Percentiles rank a stretch among this genome's conserved stretches.
phyloP scores from a whole-genome alignment of 2,797 vertebrate species.

The Chrysocyon brachyurus region DNA sequence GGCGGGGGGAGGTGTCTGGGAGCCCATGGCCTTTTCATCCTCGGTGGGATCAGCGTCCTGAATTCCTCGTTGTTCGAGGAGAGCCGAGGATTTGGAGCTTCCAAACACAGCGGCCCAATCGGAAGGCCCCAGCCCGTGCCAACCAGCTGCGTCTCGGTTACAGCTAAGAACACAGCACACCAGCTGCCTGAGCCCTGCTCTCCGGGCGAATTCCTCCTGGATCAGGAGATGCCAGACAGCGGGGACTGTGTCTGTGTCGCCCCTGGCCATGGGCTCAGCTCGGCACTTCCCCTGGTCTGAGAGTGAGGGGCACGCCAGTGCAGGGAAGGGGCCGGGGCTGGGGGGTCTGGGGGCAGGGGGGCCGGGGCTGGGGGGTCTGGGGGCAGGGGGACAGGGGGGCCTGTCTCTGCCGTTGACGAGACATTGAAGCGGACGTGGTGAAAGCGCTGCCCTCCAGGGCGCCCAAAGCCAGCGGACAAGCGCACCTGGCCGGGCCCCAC shows the following conservation, averaged over 20 bases:
- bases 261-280: conserved; percentile 15
- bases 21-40: conserved; percentile 19
- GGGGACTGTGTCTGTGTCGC: not conserved
- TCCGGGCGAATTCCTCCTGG: conserved; percentile 68
- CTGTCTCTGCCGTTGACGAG: not conserved
- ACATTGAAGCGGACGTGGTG: not conserved
- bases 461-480: not conserved
- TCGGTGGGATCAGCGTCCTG: not conserved
- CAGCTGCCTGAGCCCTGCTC: conserved; percentile 71
- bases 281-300: not conserved
- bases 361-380: not conserved
- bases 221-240: conserved; percentile 70
- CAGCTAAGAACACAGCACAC: conserved; percentile 67
- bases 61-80: conserved; percentile 46
- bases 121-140: conserved; percentile 47
- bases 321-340: not conserved
- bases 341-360: not conserved
- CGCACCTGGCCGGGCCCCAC: not conserved
- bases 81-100: conserved; percentile 57
- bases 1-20: not conserved
- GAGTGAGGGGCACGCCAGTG: not conserved
- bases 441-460: not conserved
- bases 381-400: not conserved
- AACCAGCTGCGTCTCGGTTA: conserved; percentile 70
- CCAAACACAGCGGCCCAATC: conserved; percentile 34